phyloP scores from a whole-genome alignment of 1,140 invertebrate species.

The Drosophila pseudoananassae region DNA sequence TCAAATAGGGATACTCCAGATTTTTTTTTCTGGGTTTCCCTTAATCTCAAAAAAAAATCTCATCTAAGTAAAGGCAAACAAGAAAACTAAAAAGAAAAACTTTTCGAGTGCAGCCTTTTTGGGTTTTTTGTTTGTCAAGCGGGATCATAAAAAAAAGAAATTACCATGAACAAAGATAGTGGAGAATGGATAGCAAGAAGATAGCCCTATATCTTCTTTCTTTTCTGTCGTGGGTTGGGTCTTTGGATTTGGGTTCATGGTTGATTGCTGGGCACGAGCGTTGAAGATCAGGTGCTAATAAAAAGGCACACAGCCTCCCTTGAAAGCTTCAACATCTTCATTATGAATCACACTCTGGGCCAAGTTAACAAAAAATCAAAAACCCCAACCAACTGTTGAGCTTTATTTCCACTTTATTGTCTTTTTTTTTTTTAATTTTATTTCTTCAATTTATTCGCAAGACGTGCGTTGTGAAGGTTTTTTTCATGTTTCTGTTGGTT shows the following conservation, averaged over 20 bases:
- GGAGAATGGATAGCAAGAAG: background rate
- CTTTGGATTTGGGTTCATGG: background rate
- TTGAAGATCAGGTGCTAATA: constrained; percentile 34
- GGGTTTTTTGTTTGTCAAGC: constrained; percentile 15
- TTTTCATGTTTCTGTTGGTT: background rate
- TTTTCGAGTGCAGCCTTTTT: constrained; percentile 18
- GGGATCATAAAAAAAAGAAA: constrained; percentile 34
- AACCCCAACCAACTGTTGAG: background rate
- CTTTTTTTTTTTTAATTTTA: constrained; percentile 26
- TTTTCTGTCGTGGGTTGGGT: background rate
- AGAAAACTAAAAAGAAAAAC: constrained; percentile 17
- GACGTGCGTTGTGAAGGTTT: constrained; percentile 48
- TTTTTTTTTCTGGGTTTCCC: constrained; percentile 15
- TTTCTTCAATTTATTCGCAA: constrained; percentile 34
- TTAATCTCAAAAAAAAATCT: constrained; percentile 23
- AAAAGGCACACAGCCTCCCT: constrained; percentile 7
- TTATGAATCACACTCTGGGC: constrained; percentile 26
- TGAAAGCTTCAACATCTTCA: constrained; percentile 6
- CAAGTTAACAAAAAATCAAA: constrained; percentile 5
- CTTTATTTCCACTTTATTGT: constrained; percentile 13
- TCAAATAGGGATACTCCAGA: constrained; percentile 34
- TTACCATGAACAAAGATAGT: constrained; percentile 32
- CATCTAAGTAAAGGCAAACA: constrained; percentile 39
- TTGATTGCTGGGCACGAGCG: constrained; percentile 23
- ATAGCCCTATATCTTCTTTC: background rate